Conservation (phyloP, 1,140 invertebrate species). For the Centruroides vittatus region DNA sequence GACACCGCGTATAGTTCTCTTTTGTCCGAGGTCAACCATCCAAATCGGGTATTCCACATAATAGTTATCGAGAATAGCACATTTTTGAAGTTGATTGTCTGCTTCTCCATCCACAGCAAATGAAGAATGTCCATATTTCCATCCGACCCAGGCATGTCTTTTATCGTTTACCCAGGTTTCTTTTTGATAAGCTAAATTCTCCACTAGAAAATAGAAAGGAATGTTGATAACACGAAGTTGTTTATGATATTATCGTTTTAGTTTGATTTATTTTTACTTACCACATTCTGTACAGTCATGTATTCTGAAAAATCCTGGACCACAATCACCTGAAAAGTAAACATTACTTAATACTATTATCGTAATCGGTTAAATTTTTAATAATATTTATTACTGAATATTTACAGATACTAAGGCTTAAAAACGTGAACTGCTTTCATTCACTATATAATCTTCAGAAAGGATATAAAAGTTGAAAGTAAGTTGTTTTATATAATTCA, state of each 20-base stretch:
- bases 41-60: constrained; percentile 39
- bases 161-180: constrained; percentile 42
- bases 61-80: constrained; percentile 41
- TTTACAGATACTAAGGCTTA: no score
- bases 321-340: constrained; percentile 24
- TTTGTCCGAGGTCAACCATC: constrained; percentile 39
- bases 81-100: constrained; percentile 30
- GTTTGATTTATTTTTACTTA: constrained; percentile 21
- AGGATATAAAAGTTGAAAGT: no score
- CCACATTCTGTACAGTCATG: constrained; percentile 37
- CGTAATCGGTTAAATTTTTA: no score
- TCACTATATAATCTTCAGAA: no score
- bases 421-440: no score
- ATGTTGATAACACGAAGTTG: constrained; percentile 4
- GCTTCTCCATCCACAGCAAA: constrained; percentile 31
- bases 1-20: constrained; percentile 30
- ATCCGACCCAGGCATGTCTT: constrained; percentile 33
- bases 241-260: no score
- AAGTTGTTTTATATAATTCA: no score
- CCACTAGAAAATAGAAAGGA: constrained; percentile 27
- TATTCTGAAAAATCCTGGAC: constrained; percentile 35
- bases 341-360: no score
- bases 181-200: constrained; percentile 38
- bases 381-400: no score
- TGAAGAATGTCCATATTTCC: constrained; percentile 29